Evolutionary conservation across 2,113 vertebrate genomes (phyloP), one percentile per base, ranked within the genome.

Genomic region (Castor canadensis): DNA sequence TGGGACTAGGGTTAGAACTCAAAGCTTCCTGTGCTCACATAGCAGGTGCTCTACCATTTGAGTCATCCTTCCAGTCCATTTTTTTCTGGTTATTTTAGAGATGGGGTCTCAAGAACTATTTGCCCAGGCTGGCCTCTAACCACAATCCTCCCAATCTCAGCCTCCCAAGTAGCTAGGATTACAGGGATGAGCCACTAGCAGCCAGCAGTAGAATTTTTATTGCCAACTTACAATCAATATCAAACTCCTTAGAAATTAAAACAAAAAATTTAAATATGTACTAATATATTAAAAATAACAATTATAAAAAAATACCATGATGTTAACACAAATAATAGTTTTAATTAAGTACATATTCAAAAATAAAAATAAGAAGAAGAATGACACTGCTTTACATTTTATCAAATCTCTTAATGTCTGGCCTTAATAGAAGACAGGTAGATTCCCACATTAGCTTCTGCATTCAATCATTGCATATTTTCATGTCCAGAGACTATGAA

Each of bases 181-280:
- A n/a, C n/a, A n/a, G n/a, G n/a, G n/a, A n/a, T n/a, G n/a, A n/a
- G n/a, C n/a, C n/a, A n/a, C n/a, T n/a, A n/a, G n/a, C n/a, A n/a
- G n/a, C n/a, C n/a, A n/a, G n/a, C n/a, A n/a, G n/a, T 52, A 52
- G 4, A 66, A 35, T 9, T 76, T 62, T 89, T 60, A 26, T 26
- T 47, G 43, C 28, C n/a, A 19, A 75, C n/a, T 73, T 75, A 45
- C 17, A 32, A 32, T 54, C 45, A 9, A 52, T 49, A 81, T 15
- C 58, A 43, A 76, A 30, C 32, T 96, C 19, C 71, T 54, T 88
- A 90, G 71, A 82, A 91, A 69, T 75, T 71, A 69, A 87, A 83
- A 77, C 62, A 93, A 83, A 84, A 77, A 88, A 4, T 52, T 86
- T 22, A n/a, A 80, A 24, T 92, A 45, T 62, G 66, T 64, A 81